phyloP scores from a whole-genome alignment of 1,140 invertebrate genomes.

The Brachionus calyciflorus region DNA sequence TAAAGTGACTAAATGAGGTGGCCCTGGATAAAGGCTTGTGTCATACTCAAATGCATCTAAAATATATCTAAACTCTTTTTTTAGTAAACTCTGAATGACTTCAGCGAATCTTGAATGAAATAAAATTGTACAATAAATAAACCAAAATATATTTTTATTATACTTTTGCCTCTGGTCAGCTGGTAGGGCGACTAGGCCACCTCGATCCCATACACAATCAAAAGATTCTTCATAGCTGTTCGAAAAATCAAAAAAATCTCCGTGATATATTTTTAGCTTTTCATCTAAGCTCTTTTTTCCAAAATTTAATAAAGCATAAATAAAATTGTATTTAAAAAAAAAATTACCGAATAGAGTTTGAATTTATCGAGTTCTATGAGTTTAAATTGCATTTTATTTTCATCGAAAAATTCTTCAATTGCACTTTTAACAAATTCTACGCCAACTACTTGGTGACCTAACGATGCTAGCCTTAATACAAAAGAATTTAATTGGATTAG shows the following conservation, averaged over 20 bases:
- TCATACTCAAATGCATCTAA: slow-evolving; percentile 39
- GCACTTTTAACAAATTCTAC: neutral
- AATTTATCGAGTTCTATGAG: neutral
- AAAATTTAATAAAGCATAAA: no score
- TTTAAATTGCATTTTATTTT: slow-evolving; percentile 14
- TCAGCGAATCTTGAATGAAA: neutral
- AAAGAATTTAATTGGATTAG: neutral
- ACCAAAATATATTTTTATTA: neutral
- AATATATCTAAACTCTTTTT: slow-evolving; percentile 22
- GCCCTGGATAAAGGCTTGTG: slow-evolving; percentile 21
- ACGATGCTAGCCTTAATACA: slow-evolving; percentile 23
- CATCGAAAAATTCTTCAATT: slow-evolving; percentile 25
- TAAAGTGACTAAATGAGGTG: slow-evolving; percentile 9
- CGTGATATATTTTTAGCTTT: slow-evolving; percentile 15
- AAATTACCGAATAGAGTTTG: slow-evolving; percentile 20
- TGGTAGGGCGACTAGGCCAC: slow-evolving; percentile 23
- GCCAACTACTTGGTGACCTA: slow-evolving; percentile 17
- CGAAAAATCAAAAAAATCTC: slow-evolving; percentile 33
- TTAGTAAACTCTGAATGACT: neutral
- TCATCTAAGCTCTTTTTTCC: slow-evolving; percentile 3
- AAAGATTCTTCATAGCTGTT: slow-evolving; percentile 1
- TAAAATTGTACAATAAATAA: neutral
- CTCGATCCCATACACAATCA: slow-evolving; percentile 40
- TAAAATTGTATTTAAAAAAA: no score
- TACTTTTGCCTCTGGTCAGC: slow-evolving; percentile 6